Evolutionary conservation across 2,888 invertebrate species (phyloP), one percentile per base, ranked within the genome.

Genomic region (Drosophila subquinaria): DNA sequence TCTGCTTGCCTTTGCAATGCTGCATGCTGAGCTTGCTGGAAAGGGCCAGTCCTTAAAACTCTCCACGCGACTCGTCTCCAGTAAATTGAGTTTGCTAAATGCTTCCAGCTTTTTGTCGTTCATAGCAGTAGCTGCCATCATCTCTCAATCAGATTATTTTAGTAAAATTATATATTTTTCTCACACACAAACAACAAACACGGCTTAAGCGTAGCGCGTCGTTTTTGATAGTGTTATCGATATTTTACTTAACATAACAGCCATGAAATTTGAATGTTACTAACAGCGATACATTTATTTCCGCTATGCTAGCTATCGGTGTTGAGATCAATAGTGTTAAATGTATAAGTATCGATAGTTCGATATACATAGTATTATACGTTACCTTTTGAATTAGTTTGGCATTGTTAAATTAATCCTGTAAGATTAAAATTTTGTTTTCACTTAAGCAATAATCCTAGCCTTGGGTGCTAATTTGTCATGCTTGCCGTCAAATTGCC

Each of bases 1-100:
- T n/a, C 11, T 17, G 43, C 65, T 74, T 74, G 88, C 92, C 88
- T 92, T 95, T 52, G 94, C 92, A 1, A 95, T 94, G 82, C 95
- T 96, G 81, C 97, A 97, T 11, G 92, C 90, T 27, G 94, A 93
- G 45, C 94, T 93, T 11, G 94, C 93, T 64, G 92, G 93, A 87
- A 95, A 97, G 0, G 96, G 96, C 97, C 97, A 97, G 23, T 94
- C 93, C 68, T 95, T 94, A 78, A 95, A 97, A 1, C 96, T 95
- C 82, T 95, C 94, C 4, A 95, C 83, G 68, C 96, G 94, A 75
- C 95, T 92, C 13, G 92, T 87, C 73, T 94, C 93, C 13, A 92
- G 82, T 4, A 93, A 66, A 62, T 82, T 68, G 0, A 88, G 60
- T 11, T 79, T 56, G 4, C 86, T 82, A 62, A 88, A 87, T 38